Conservation (phyloP, 1,140 invertebrate species). For the Atta colombica region DNA sequence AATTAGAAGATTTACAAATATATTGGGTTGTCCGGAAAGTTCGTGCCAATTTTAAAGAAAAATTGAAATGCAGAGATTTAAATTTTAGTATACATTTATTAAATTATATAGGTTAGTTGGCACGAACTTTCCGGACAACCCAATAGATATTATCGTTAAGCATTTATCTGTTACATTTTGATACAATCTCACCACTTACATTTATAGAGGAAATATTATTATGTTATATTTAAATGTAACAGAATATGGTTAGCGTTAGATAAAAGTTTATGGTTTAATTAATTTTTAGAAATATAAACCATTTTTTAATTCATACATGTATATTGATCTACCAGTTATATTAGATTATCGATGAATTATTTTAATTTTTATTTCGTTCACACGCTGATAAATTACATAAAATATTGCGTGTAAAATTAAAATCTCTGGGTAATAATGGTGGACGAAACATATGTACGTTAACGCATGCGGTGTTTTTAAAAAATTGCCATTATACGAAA, state of each 20-base stretch:
- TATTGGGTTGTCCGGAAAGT: too few relatives aligned
- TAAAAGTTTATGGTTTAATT: conserved; percentile 12
- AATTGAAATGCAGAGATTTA: too few relatives aligned
- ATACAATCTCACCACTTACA: neutral
- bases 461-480: conserved; percentile 25
- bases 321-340: conserved; percentile 18
- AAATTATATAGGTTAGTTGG: too few relatives aligned
- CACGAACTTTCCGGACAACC: too few relatives aligned
- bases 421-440: conserved; percentile 36
- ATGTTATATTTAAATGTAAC: neutral
- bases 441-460: neutral
- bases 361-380: conserved; percentile 44
- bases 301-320: neutral
- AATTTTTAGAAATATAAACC: conserved; percentile 23
- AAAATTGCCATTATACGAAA: conserved; percentile 54
- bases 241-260: conserved; percentile 7
- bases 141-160: neutral
- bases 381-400: conserved; percentile 22
- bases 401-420: conserved; percentile 51
- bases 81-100: too few relatives aligned
- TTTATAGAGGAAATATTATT: neutral
- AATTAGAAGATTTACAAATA: neutral
- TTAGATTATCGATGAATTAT: conserved; percentile 17
- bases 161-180: neutral
- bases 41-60: too few relatives aligned